phyloP scores from a whole-genome alignment of 2,888 invertebrate genomes.

The Liopterus haemorrhoidalis region DNA sequence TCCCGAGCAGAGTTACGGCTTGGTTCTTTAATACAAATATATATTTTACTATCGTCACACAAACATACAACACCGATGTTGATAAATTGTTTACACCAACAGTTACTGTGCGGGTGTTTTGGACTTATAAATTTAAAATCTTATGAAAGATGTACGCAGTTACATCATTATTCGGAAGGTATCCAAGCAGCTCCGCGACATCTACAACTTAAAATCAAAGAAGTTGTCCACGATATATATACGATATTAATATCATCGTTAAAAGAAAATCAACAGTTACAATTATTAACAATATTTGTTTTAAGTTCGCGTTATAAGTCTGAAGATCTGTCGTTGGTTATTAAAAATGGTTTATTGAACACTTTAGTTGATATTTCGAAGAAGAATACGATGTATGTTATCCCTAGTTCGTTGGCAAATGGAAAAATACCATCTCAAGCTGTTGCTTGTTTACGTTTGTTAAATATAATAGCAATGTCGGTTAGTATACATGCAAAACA shows the following conservation, averaged over 20 bases:
- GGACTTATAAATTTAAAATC: slow-evolving; percentile 44
- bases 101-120: slow-evolving; percentile 52
- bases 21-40: slow-evolving; percentile 41
- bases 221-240: slow-evolving; percentile 51
- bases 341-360: slow-evolving; percentile 50
- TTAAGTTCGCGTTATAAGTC: slow-evolving; percentile 52
- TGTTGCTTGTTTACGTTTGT: slow-evolving; percentile 49
- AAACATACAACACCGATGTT: slow-evolving; percentile 37
- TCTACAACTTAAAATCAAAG: slow-evolving; percentile 50
- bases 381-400: slow-evolving; percentile 15
- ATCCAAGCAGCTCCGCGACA: slow-evolving; percentile 49
- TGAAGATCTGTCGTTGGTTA: slow-evolving; percentile 52
- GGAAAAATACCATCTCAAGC: slow-evolving; percentile 40
- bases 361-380: slow-evolving; percentile 14
- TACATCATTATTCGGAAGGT: slow-evolving; percentile 54
- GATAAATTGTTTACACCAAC: slow-evolving; percentile 47
- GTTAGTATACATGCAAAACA: slow-evolving; percentile 50
- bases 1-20: slow-evolving; percentile 39
- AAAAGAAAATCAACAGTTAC: slow-evolving; percentile 42
- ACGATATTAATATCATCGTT: slow-evolving; percentile 49
- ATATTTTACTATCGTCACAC: slow-evolving; percentile 39
- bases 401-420: slow-evolving; percentile 33
- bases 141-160: slow-evolving; percentile 44
- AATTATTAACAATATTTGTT: slow-evolving; percentile 51
- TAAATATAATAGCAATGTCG: slow-evolving; percentile 53